These are phyloP conservation scores for Menura novaehollandiae DNA, from an alignment of 2,113 vertebrate species.

Conservation along the genomic window DNA sequence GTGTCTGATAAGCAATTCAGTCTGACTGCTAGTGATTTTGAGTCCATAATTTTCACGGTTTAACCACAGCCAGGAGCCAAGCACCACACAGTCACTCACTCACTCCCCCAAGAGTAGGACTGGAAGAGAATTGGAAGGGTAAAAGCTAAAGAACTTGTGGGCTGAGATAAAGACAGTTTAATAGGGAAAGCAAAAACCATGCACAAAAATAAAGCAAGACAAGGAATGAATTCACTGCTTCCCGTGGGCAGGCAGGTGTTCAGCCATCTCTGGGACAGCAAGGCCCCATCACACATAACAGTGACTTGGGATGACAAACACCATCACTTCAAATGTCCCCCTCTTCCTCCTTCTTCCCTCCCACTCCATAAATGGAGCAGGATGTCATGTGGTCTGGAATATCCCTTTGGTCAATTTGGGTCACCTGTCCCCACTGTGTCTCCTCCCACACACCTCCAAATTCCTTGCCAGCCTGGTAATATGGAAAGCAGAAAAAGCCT, in stretches of 20 bases:
- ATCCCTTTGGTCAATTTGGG: background rate
- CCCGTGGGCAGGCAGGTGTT: background rate
- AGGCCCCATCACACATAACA: no score
- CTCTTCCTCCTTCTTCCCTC: background rate
- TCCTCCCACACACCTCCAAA: background rate
- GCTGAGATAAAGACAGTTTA: background rate
- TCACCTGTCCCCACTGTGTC: background rate
- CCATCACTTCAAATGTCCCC: background rate
- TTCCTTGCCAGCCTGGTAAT: background rate
- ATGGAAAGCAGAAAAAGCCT: background rate
- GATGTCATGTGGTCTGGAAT: background rate
- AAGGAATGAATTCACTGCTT: background rate
- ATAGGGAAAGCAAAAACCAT: background rate
- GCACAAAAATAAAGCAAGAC: background rate
- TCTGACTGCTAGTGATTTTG: constrained; percentile 7
- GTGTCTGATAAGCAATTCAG: constrained; percentile 42
- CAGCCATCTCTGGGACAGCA: background rate
- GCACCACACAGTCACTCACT: background rate
- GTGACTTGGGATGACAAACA: background rate
- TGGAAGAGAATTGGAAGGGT: background rate
- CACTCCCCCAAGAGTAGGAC: fast-evolving
- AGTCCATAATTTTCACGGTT: background rate
- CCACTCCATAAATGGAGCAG: background rate
- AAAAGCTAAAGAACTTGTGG: background rate
- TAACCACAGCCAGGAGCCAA: background rate